Conservation (phyloP, 2,113 vertebrate genomes). For the Calidris pugnax region DNA sequence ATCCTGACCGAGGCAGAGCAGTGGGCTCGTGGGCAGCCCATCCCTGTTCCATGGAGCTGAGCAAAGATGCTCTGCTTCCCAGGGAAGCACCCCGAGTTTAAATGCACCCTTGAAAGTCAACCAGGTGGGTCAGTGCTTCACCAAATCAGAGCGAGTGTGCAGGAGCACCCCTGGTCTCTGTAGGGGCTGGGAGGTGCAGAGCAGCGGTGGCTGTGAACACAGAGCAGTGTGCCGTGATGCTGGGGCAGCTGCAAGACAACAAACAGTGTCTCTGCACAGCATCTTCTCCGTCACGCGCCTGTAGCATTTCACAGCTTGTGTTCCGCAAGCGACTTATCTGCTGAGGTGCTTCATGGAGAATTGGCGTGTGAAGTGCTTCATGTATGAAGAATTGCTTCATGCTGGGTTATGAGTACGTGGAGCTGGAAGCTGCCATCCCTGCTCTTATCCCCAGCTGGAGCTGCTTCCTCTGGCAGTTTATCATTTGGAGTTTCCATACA, state of each 20-base stretch:
- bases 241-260: neutral
- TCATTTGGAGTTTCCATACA: neutral
- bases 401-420: neutral
- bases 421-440: neutral
- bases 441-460: neutral
- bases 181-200: neutral
- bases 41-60: neutral
- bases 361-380: fast-evolving
- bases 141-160: fast-evolving
- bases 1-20: neutral
- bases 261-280: fast-evolving
- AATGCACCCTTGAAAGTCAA: neutral
- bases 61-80: neutral
- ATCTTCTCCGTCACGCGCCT: neutral
- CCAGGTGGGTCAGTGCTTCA: neutral
- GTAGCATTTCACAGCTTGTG: neutral
- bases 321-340: neutral
- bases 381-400: neutral
- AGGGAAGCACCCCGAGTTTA: neutral
- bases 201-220: neutral
- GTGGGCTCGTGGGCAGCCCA: neutral
- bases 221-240: fast-evolving
- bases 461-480: neutral
- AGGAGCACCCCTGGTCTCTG: neutral
- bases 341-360: fast-evolving